Percentiles rank a stretch among this genome's conserved stretches.
Evolutionary conservation across 2,888 invertebrate genomes (phyloP).

Genomic region (Epinotia nisella): DNA sequence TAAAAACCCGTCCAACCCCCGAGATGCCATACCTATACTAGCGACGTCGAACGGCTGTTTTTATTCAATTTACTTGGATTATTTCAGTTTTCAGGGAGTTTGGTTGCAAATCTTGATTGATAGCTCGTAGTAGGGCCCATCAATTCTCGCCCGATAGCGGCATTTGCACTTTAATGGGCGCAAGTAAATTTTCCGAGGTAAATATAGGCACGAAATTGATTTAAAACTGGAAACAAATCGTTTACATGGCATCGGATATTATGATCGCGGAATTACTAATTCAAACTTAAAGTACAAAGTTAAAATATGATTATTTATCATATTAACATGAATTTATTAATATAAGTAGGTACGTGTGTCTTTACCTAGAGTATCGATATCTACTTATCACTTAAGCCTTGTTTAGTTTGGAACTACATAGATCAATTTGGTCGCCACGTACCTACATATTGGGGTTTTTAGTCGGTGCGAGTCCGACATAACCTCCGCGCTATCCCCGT

Average conservation of each 20-base stretch:
- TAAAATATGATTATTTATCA: too few species aligned
- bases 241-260: not conserved
- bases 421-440: too few species aligned
- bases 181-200: conserved; percentile 53
- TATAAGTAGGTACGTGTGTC: too few species aligned
- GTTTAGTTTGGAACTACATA: too few species aligned
- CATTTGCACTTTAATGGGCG: conserved; percentile 69
- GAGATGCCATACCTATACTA: conserved; percentile 28
- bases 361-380: too few species aligned
- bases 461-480: too few species aligned
- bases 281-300: too few species aligned
- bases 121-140: conserved; percentile 71
- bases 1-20: conserved; percentile 26
- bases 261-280: not conserved
- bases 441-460: too few species aligned
- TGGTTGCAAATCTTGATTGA: conserved; percentile 79
- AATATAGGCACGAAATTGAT: conserved; percentile 38
- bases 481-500: too few species aligned
- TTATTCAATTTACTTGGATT: conserved; percentile 74
- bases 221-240: not conserved
- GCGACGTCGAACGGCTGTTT: conserved; percentile 56
- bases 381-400: too few species aligned
- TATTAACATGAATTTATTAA: too few species aligned
- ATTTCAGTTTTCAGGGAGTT: conserved; percentile 66
- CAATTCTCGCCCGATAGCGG: conserved; percentile 68